Evolutionary conservation across 2,888 invertebrate genomes (phyloP).

Genomic region (Anodontia alba): DNA sequence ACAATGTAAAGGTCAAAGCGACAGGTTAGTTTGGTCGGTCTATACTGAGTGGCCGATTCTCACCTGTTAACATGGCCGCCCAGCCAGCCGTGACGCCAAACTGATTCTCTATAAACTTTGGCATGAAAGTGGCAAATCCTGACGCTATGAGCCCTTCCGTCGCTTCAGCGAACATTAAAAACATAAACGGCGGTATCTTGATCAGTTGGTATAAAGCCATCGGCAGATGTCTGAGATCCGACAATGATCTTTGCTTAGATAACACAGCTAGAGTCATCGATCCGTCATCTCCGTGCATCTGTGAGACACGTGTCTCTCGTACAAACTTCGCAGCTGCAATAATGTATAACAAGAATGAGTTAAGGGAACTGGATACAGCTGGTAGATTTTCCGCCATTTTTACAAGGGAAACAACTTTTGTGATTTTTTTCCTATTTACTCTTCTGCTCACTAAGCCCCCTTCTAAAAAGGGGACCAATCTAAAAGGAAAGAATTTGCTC

Average conservation of each 20-base stretch:
- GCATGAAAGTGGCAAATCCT: slow-evolving; percentile 90
- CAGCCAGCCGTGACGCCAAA: slow-evolving; percentile 89
- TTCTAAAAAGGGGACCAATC: too few species aligned
- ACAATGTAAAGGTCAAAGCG: too few species aligned
- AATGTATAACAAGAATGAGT: too few species aligned
- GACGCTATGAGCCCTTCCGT: slow-evolving; percentile 84
- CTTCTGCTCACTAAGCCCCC: too few species aligned
- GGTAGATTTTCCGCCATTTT: too few species aligned
- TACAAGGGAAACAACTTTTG: too few species aligned
- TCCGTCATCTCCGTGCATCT: slow-evolving; percentile 71
- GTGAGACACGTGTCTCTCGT: slow-evolving; percentile 68
- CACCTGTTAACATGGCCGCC: slow-evolving; percentile 89
- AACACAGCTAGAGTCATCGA: slow-evolving; percentile 35
- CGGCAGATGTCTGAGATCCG: slow-evolving; percentile 56
- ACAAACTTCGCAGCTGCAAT: slow-evolving; percentile 70
- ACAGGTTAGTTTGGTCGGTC: too few species aligned
- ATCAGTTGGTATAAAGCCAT: slow-evolving; percentile 58
- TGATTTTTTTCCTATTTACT: too few species aligned
- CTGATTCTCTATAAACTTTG: slow-evolving; percentile 91
- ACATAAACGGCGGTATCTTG: slow-evolving; percentile 86
- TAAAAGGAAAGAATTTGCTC: too few species aligned
- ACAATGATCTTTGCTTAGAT: slow-evolving; percentile 30
- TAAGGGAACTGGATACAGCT: too few species aligned
- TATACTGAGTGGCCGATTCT: too few species aligned
- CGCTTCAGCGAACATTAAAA: slow-evolving; percentile 89